These are phyloP conservation scores for Micropoecilia bifurca DNA, from an alignment of 2,797 vertebrate species.

Conservation along the genomic window DNA sequence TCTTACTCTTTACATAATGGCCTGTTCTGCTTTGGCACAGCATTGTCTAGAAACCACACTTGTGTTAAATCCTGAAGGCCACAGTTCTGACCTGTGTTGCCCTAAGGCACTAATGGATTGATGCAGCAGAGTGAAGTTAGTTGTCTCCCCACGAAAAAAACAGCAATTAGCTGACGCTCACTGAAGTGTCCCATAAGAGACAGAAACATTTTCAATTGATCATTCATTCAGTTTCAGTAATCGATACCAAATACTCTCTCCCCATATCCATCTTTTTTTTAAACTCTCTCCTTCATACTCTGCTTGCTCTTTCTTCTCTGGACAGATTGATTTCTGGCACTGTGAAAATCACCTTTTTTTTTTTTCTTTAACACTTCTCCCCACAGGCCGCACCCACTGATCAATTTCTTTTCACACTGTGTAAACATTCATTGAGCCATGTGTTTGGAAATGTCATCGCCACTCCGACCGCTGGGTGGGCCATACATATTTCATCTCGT, in stretches of 20 bases:
- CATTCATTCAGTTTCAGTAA: slow-evolving; percentile 35
- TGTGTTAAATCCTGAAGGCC: neutral
- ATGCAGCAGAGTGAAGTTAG: neutral
- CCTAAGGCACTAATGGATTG: neutral
- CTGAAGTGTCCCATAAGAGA: slow-evolving; percentile 10
- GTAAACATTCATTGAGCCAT: slow-evolving; percentile 83
- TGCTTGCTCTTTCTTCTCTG: slow-evolving; percentile 44
- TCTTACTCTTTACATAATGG: neutral
- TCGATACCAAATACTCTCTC: slow-evolving; percentile 23
- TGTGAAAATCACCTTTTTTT: slow-evolving; percentile 52
- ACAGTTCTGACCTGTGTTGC: neutral
- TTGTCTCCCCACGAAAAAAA: slow-evolving; percentile 30
- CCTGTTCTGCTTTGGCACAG: neutral
- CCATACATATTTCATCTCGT: slow-evolving; percentile 83
- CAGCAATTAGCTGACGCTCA: slow-evolving; percentile 18
- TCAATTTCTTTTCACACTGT: slow-evolving; percentile 79
- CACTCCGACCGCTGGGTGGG: slow-evolving; percentile 71
- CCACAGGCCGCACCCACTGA: slow-evolving; percentile 64
- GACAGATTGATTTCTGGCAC: slow-evolving; percentile 77
- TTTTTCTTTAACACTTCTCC: slow-evolving; percentile 36
- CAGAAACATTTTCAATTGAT: slow-evolving; percentile 30
- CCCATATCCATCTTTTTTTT: slow-evolving; percentile 11
- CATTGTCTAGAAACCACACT: neutral
- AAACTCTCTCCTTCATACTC: slow-evolving; percentile 13
- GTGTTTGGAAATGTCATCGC: slow-evolving; percentile 81